Evolutionary conservation across 2,888 invertebrate genomes (phyloP).

Genomic region (Notocelia uddmanniana): DNA sequence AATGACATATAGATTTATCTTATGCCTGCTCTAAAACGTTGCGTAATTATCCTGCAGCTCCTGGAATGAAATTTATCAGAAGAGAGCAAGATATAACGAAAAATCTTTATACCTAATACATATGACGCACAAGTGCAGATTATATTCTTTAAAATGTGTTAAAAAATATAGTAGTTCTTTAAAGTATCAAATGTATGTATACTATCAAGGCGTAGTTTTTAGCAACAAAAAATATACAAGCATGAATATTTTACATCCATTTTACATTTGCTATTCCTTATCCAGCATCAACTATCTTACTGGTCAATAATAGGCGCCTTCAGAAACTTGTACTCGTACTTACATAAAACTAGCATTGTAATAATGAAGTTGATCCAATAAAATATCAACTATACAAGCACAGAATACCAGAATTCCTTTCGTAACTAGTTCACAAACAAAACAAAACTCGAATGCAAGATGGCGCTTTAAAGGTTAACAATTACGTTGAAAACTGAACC

Average conservation of each 20-base stretch:
- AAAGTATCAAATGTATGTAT: too few species aligned
- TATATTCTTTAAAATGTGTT: too few species aligned
- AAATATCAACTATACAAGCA: constrained; percentile 21
- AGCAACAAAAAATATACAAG: background rate
- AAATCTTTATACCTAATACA: too few species aligned
- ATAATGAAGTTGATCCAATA: constrained; percentile 18
- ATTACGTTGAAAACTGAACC: constrained; percentile 47
- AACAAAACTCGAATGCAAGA: constrained; percentile 37
- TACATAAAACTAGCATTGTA: constrained; percentile 15
- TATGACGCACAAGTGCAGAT: too few species aligned
- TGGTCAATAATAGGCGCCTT: background rate
- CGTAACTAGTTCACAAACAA: constrained; percentile 42
- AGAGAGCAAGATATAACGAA: too few species aligned
- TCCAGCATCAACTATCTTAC: background rate
- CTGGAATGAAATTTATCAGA: too few species aligned
- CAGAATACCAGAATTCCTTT: constrained; percentile 31
- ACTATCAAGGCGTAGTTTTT: background rate
- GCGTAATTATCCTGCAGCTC: too few species aligned
- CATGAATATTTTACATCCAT: background rate
- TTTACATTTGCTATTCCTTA: background rate
- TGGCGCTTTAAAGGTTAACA: constrained; percentile 46
- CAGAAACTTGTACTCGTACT: background rate
- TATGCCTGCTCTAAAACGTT: too few species aligned
- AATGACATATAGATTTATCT: too few species aligned
- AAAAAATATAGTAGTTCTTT: too few species aligned